These are phyloP conservation scores for Callopanchax toddi DNA, from an alignment of 2,113 vertebrate genomes.

Conservation along the genomic window DNA sequence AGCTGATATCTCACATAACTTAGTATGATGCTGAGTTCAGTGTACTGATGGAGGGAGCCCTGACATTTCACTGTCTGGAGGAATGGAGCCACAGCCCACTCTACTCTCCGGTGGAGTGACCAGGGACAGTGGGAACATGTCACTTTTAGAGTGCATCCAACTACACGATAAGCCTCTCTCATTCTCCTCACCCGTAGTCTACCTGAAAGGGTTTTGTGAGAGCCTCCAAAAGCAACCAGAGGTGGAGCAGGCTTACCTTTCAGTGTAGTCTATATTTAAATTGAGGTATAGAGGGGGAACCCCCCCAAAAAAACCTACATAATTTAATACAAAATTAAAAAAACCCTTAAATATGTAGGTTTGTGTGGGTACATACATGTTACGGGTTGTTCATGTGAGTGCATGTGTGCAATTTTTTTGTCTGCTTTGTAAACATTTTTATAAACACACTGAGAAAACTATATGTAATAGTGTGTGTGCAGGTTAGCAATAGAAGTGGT, in stretches of 20 bases:
- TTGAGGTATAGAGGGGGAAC: too few relatives aligned
- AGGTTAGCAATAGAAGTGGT: too few relatives aligned
- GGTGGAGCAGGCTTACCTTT: constrained; percentile 31
- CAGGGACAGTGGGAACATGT: constrained; percentile 71
- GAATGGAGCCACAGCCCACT: constrained; percentile 52
- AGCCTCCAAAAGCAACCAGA: constrained; percentile 22
- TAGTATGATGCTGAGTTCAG: constrained; percentile 36
- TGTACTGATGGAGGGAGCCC: constrained; percentile 51
- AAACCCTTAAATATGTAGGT: neutral
- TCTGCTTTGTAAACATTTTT: too few relatives aligned
- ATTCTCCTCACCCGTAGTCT: constrained; percentile 52
- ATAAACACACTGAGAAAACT: too few relatives aligned
- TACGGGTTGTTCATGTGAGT: too few relatives aligned
- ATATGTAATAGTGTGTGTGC: too few relatives aligned
- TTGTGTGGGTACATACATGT: too few relatives aligned
- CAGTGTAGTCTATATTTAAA: constrained; percentile 41
- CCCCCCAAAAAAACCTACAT: too few relatives aligned
- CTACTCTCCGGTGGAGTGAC: constrained; percentile 56
- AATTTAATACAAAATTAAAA: too few relatives aligned
- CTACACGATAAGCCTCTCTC: constrained; percentile 77
- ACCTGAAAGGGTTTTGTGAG: constrained; percentile 36
- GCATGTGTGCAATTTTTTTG: too few relatives aligned
- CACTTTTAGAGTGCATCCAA: constrained; percentile 76
- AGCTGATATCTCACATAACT: constrained; percentile 27
- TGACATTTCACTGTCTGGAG: constrained; percentile 64